These are phyloP conservation scores for Anadara kagoshimensis DNA, from an alignment of 1,140 invertebrate genomes.

Conservation along the genomic window DNA sequence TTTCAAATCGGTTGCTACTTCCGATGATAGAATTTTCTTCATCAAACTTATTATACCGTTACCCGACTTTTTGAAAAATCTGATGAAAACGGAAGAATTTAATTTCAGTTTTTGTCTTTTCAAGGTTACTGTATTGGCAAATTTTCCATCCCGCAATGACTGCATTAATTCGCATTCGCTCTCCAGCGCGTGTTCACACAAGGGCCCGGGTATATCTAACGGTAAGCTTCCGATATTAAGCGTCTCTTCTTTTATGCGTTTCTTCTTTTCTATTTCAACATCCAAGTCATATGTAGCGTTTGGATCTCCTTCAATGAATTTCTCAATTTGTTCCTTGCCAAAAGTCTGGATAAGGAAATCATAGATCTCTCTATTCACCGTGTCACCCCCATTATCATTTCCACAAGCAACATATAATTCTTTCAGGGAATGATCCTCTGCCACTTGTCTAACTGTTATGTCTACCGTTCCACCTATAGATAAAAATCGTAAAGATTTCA, in stretches of 20 bases:
- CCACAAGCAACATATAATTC: constrained; percentile 19
- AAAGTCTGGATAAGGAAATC: constrained; percentile 4
- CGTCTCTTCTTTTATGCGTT: neutral
- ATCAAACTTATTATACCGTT: neutral
- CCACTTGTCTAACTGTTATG: constrained; percentile 13
- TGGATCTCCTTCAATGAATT: constrained; percentile 53
- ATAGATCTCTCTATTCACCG: neutral
- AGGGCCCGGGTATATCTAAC: neutral
- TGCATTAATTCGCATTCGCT: neutral
- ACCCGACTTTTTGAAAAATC: constrained; percentile 3
- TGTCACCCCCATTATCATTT: constrained; percentile 3
- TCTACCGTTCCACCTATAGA: constrained; percentile 25
- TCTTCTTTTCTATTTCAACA: constrained; percentile 30
- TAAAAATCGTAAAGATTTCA: neutral
- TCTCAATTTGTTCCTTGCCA: constrained; percentile 44
- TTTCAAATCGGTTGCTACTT: too few relatives aligned
- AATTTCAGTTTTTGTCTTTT: neutral
- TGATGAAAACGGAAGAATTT: neutral
- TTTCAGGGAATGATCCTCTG: constrained; percentile 5
- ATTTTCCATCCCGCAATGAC: neutral
- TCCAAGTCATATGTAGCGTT: constrained; percentile 47
- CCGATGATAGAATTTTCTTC: neutral
- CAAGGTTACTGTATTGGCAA: neutral
- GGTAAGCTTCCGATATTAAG: neutral
- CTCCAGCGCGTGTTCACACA: neutral